Percentiles rank a stretch among this genome's conserved stretches.
These are phyloP conservation scores for Mus pahari DNA, from an alignment of 2,113 vertebrate genomes.

Conservation along the genomic window DNA sequence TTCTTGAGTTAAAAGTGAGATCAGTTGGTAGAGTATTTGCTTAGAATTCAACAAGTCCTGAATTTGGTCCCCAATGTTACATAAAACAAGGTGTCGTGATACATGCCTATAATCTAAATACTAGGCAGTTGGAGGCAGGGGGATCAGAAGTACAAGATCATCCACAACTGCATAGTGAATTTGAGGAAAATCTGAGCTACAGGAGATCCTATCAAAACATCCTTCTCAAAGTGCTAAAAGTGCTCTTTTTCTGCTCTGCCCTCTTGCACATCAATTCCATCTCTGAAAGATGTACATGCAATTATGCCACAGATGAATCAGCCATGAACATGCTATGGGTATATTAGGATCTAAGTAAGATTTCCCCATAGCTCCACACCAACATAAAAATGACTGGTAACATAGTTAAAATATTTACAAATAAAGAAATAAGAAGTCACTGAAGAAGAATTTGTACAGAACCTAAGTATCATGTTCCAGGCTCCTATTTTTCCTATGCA, in stretches of 20 bases:
- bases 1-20: neutral
- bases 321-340: neutral
- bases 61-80: too few relatives aligned
- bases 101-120: neutral
- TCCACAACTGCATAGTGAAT: neutral
- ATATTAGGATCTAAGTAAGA: neutral
- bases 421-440: neutral
- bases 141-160: neutral
- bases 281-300: neutral
- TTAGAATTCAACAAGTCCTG: neutral
- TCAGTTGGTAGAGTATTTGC: neutral
- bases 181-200: neutral
- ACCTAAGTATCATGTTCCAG: too few relatives aligned
- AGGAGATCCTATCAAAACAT: neutral
- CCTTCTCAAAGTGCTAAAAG: neutral
- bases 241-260: neutral
- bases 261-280: neutral
- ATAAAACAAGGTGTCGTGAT: too few relatives aligned
- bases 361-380: fast-evolving
- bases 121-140: too few relatives aligned
- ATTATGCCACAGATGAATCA: neutral
- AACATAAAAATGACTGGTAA: neutral
- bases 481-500: neutral
- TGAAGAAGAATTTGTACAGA: neutral
- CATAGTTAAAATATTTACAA: neutral